These are phyloP conservation scores for Drosophila miranda DNA, from an alignment of 1,140 invertebrate species.

Conservation along the genomic window DNA sequence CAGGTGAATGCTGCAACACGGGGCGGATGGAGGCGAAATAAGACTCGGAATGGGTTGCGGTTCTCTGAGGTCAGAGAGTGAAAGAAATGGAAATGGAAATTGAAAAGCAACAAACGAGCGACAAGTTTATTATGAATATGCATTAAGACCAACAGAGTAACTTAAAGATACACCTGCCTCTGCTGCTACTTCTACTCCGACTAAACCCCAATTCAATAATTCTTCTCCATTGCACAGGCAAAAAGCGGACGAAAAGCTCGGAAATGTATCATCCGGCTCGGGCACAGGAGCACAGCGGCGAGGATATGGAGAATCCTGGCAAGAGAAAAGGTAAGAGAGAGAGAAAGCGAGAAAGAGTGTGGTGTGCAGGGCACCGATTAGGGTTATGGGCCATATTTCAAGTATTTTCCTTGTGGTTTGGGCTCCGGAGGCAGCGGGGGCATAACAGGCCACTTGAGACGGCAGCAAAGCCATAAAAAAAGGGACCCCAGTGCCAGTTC, in stretches of 20 bases:
- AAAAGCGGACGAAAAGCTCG: conserved; percentile 80
- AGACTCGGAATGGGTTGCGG: conserved; percentile 11
- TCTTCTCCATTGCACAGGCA: conserved; percentile 57
- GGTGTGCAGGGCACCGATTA: conserved; percentile 66
- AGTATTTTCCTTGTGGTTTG: conserved; percentile 51
- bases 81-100: conserved; percentile 44
- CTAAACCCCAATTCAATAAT: conserved; percentile 57
- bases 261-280: conserved; percentile 77
- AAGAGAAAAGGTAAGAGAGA: conserved; percentile 80
- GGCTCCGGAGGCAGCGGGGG: neutral
- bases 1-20: conserved; percentile 43
- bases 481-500: conserved; percentile 14
- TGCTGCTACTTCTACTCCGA: conserved; percentile 9
- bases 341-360: neutral
- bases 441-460: conserved; percentile 78
- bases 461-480: conserved; percentile 54
- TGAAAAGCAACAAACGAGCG: conserved; percentile 54
- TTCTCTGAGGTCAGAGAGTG: conserved; percentile 37
- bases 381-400: conserved; percentile 78
- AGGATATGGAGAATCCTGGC: conserved; percentile 77
- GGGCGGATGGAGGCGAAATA: conserved; percentile 2
- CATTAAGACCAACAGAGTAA: conserved; percentile 39
- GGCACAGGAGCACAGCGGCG: conserved; percentile 71
- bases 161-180: conserved; percentile 32
- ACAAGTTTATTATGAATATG: conserved; percentile 68